A percentile compares a stretch with the other conserved stretches of the same genome.
Conservation (phyloP, 53 echinoderm and acorn worm species). For the Crossaster papposus region DNA sequence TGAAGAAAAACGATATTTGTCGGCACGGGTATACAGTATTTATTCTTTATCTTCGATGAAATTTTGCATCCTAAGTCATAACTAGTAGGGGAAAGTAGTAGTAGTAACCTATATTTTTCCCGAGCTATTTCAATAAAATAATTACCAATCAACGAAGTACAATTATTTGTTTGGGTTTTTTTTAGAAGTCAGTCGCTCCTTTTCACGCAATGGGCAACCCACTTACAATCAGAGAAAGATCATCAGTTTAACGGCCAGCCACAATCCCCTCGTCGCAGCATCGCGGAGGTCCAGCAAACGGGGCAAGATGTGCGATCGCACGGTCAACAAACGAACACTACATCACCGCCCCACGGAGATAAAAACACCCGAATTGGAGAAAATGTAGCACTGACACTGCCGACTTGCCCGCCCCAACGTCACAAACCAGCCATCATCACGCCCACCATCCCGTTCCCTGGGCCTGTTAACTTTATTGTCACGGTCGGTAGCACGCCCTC, state of each 20-base stretch:
- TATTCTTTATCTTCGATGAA: background rate
- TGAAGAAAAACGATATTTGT: too few relatives aligned
- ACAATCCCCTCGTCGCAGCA: background rate
- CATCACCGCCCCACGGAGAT: background rate
- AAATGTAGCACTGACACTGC: background rate
- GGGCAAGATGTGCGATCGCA: background rate
- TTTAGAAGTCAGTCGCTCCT: conserved; percentile 29
- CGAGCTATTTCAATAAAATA: too few relatives aligned
- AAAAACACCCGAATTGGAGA: background rate
- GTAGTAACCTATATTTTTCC: too few relatives aligned
- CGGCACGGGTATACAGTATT: background rate
- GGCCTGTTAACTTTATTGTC: conserved; percentile 22
- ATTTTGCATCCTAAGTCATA: background rate
- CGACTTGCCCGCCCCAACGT: background rate
- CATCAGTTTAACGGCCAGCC: background rate
- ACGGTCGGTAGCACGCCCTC: background rate
- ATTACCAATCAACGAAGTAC: too few relatives aligned
- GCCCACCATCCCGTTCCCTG: background rate
- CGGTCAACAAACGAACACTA: background rate
- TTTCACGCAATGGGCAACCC: conserved; percentile 41
- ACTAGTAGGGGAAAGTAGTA: too few relatives aligned
- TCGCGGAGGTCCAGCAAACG: background rate
- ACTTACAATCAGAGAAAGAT: background rate
- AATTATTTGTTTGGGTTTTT: background rate
- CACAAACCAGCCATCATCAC: background rate